A percentile compares a stretch with the other conserved stretches of the same genome.
These are phyloP conservation scores for Drosophila cyrtoloma DNA, from an alignment of 2,888 invertebrate genomes.

Conservation along the genomic window DNA sequence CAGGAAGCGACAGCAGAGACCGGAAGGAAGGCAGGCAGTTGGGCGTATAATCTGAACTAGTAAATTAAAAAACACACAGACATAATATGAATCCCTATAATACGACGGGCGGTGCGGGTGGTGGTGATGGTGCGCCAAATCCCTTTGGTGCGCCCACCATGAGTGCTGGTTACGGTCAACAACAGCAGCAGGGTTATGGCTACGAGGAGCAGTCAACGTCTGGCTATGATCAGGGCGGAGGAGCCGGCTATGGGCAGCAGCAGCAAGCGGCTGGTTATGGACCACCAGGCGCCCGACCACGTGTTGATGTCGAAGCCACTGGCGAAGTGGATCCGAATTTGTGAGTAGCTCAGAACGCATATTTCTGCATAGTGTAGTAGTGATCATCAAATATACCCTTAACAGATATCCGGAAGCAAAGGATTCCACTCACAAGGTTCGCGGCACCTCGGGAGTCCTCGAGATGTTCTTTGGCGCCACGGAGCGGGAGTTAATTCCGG, in stretches of 20 bases:
- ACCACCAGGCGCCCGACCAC: slow-evolving; percentile 87
- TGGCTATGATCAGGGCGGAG: slow-evolving; percentile 74
- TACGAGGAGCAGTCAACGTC: slow-evolving; percentile 76
- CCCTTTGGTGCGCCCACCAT: slow-evolving; percentile 78
- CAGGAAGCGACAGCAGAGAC: slow-evolving; percentile 26
- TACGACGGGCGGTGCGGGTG: slow-evolving; percentile 60
- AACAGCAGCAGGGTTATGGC: slow-evolving; percentile 75
- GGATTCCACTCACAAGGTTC: slow-evolving; percentile 95
- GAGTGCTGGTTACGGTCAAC: slow-evolving; percentile 71
- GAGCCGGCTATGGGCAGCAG: slow-evolving; percentile 63
- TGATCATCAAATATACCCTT: not conserved
- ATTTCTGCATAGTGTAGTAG: not conserved
- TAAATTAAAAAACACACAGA: slow-evolving; percentile 13
- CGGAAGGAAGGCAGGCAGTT: slow-evolving; percentile 14
- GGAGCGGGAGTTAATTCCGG: slow-evolving; percentile 96
- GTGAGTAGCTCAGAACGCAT: slow-evolving; percentile 85
- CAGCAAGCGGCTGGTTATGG: slow-evolving; percentile 72
- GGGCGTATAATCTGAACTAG: slow-evolving; percentile 4
- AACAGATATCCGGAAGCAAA: slow-evolving; percentile 92
- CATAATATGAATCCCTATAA: slow-evolving; percentile 72
- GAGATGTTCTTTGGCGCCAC: slow-evolving; percentile 93
- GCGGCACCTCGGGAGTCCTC: slow-evolving; percentile 93
- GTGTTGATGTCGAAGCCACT: slow-evolving; percentile 92
- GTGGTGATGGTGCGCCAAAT: slow-evolving; percentile 69
- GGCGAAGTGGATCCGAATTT: slow-evolving; percentile 94